A percentile compares a stretch with the other conserved stretches of the same genome.
Evolutionary conservation across 2,888 invertebrate species (phyloP).

Genomic region (Amiota mariae): DNA sequence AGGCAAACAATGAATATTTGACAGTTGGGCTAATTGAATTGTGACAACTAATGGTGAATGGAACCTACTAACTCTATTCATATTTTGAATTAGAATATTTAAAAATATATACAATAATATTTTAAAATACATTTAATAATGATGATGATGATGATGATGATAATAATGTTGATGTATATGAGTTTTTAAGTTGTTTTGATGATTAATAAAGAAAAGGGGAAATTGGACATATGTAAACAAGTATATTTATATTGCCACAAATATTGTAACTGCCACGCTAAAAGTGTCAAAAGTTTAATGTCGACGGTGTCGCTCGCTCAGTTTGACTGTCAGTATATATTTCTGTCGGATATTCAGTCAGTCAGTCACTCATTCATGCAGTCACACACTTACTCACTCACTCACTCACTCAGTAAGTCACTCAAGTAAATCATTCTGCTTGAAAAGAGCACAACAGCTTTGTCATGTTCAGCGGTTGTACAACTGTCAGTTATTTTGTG

Average conservation of each 20-base stretch:
- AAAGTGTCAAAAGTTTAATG: conserved; percentile 70
- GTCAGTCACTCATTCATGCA: conserved; percentile 28
- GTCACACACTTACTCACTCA: conserved; percentile 28
- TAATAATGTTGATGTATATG: conserved; percentile 39
- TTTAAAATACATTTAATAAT: conserved; percentile 9
- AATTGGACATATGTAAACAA: too few relatives aligned
- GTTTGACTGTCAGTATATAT: conserved; percentile 47
- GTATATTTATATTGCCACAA: too few relatives aligned
- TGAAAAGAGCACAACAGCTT: conserved; percentile 3
- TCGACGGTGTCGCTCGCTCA: conserved; percentile 45
- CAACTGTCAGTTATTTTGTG: conserved; percentile 56
- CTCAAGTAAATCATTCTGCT: conserved; percentile 11
- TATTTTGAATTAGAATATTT: background rate
- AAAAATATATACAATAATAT: background rate
- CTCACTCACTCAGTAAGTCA: conserved; percentile 33
- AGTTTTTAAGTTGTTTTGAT: conserved; percentile 35
- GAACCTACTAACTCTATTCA: background rate
- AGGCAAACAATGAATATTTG: conserved; percentile 59
- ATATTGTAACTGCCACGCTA: conserved; percentile 46
- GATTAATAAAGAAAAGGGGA: conserved; percentile 25
- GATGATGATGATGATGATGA: conserved; percentile 34
- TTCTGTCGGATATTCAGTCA: conserved; percentile 45
- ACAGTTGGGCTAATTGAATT: conserved; percentile 69
- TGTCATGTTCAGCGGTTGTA: conserved; percentile 45
- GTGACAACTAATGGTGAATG: conserved; percentile 43